Conservation (phyloP, 2,797 vertebrate species). For the Characodon lateralis region DNA sequence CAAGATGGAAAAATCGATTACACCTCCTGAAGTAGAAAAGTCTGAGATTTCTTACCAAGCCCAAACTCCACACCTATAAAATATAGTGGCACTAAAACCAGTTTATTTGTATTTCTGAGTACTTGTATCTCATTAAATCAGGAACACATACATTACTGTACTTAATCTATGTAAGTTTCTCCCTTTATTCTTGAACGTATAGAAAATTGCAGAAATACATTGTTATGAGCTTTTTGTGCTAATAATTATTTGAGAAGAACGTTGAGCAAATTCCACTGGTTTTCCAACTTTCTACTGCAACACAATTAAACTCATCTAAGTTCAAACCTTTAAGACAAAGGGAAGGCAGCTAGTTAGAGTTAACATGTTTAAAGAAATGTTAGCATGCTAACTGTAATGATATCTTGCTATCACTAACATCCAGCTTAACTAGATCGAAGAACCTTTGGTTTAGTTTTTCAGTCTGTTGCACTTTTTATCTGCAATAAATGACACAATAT, state of each 20-base stretch:
- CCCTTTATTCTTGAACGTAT: neutral
- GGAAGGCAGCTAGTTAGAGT: neutral
- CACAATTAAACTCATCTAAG: neutral
- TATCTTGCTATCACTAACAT: neutral
- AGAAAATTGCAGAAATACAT: neutral
- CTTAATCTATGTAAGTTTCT: neutral
- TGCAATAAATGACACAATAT: constrained; percentile 59
- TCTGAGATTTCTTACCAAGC: neutral
- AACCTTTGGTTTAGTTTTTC: neutral
- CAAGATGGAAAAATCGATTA: neutral
- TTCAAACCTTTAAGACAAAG: neutral
- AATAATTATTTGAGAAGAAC: neutral
- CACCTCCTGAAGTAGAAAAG: neutral
- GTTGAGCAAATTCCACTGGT: neutral
- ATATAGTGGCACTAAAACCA: neutral
- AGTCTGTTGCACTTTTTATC: constrained; percentile 32
- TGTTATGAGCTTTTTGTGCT: neutral
- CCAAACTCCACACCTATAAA: neutral
- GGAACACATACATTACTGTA: neutral
- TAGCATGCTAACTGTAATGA: neutral
- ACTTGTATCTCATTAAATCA: neutral
- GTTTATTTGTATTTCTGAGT: neutral
- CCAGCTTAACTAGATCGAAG: neutral
- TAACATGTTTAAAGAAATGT: neutral
- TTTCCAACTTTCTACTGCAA: neutral